phyloP scores from a whole-genome alignment of 2,888 invertebrate genomes.

The Drymonia ruficornis region DNA sequence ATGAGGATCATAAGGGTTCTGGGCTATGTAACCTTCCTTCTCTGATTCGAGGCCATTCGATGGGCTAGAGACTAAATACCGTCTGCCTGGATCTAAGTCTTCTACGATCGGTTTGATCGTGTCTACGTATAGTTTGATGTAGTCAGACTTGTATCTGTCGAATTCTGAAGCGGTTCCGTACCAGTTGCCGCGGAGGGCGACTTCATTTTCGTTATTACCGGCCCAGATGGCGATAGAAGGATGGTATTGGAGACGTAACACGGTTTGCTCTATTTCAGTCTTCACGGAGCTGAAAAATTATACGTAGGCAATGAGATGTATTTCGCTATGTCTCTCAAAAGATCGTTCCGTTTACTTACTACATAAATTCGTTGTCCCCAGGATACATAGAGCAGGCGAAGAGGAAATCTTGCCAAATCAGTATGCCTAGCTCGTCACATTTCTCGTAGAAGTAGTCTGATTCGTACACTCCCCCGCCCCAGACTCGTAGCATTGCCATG shows the following conservation, averaged over 20 bases:
- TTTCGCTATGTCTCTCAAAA: too few species aligned
- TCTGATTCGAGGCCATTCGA: conserved; percentile 92
- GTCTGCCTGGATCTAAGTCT: conserved; percentile 85
- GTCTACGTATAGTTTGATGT: conserved; percentile 92
- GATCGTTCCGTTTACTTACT: conserved; percentile 56
- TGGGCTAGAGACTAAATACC: conserved; percentile 95
- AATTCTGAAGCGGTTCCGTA: conserved; percentile 83
- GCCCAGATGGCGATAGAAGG: conserved; percentile 95
- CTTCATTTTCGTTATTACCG: conserved; percentile 99
- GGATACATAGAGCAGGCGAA: conserved; percentile 99
- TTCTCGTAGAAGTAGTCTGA: conserved; percentile 94
- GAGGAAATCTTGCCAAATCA: conserved; percentile 99
- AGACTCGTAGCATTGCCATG: conserved; percentile 98
- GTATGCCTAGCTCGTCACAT: conserved; percentile 94
- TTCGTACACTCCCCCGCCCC: conserved; percentile 99
- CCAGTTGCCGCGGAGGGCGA: conserved; percentile 93
- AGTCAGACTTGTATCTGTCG: conserved; percentile 88
- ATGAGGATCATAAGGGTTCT: conserved; percentile 89
- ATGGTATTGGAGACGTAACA: conserved; percentile 92
- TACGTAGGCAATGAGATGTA: too few species aligned
- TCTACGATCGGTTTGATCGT: conserved; percentile 88
- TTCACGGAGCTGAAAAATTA: conserved; percentile 85
- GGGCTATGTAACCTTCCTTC: conserved; percentile 90
- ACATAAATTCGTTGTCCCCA: conserved; percentile 87
- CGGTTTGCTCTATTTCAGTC: conserved; percentile 92